A percentile compares a stretch with the other conserved stretches of the same genome.
phyloP scores from a whole-genome alignment of 2,797 vertebrate genomes.

The Scyliorhinus canicula region DNA sequence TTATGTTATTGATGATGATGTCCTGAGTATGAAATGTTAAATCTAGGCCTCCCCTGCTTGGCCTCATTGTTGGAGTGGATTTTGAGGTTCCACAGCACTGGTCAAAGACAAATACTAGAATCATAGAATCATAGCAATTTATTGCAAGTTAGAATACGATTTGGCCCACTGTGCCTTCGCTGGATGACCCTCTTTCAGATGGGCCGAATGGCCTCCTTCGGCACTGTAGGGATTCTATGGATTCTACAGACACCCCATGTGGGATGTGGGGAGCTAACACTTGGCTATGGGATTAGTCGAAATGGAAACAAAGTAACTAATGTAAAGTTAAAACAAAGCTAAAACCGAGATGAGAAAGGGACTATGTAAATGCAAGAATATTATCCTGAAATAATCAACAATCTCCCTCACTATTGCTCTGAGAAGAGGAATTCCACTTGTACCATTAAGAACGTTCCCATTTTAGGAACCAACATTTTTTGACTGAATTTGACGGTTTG shows the following conservation, averaged over 20 bases:
- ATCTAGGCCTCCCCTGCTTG: neutral
- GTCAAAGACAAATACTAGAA: neutral
- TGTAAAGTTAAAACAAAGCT: neutral
- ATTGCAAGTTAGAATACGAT: neutral
- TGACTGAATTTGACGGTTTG: neutral
- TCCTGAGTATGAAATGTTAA: neutral
- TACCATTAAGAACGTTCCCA: neutral
- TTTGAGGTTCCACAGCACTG: neutral
- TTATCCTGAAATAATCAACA: neutral
- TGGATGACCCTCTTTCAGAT: no score
- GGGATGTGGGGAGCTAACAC: neutral
- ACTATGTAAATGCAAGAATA: neutral
- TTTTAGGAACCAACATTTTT: neutral
- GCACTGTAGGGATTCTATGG: no score
- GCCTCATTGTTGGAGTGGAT: neutral
- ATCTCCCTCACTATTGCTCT: neutral
- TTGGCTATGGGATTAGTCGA: neutral
- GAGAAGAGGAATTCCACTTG: neutral
- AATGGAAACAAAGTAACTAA: neutral
- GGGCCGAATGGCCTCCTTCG: no score
- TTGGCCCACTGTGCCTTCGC: neutral
- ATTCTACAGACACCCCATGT: no score
- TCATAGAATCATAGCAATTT: neutral
- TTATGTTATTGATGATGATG: neutral
- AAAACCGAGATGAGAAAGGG: neutral